Evolutionary conservation across 2,888 invertebrate genomes (phyloP).

Genomic region (Netelia fuscicornis): DNA sequence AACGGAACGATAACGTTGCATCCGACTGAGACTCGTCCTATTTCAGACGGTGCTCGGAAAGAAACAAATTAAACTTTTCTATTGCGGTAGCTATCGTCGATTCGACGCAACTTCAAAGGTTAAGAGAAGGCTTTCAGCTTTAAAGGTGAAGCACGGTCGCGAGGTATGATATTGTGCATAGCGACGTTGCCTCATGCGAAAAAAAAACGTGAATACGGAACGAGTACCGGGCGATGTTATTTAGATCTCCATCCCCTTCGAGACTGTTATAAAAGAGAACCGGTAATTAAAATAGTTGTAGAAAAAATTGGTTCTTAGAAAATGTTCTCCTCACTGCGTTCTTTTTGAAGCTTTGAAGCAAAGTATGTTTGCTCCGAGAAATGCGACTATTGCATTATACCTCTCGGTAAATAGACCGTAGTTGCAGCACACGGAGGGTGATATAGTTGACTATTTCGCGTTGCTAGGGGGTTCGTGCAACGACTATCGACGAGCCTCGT

Average conservation of each 20-base stretch:
- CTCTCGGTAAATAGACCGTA: conserved; percentile 1
- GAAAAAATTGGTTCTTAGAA: neutral
- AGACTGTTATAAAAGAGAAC: neutral
- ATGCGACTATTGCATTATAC: neutral
- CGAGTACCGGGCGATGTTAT: conserved; percentile 13
- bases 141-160: conserved; percentile 10
- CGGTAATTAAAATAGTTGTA: conserved; percentile 17
- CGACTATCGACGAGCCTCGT: neutral
- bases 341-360: neutral
- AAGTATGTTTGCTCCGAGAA: neutral
- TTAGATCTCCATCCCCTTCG: neutral
- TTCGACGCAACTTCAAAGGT: neutral
- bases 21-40: no score
- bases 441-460: neutral
- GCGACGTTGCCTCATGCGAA: neutral
- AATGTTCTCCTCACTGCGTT: conserved; percentile 7
- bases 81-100: no score
- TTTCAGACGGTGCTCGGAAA: no score
- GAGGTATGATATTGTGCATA: neutral
- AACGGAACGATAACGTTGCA: no score
- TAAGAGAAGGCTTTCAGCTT: neutral
- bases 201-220: neutral
- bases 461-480: neutral
- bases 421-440: neutral
- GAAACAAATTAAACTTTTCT: no score